phyloP scores from a whole-genome alignment of 2,888 invertebrate species.

The Cerastoderma edule region DNA sequence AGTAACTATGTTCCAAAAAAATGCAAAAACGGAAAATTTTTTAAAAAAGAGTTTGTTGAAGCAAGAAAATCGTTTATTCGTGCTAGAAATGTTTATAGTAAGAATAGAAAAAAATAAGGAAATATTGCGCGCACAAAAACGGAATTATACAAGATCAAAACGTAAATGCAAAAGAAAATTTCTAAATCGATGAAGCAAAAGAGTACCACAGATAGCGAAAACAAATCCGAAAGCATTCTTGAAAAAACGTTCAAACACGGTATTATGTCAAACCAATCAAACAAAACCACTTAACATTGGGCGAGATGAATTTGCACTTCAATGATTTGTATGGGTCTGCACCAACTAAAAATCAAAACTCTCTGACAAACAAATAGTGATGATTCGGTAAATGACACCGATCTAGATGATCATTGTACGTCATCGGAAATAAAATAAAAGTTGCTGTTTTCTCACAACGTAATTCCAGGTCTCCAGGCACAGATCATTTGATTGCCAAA shows the following conservation, averaged over 20 bases:
- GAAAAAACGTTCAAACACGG: not conserved
- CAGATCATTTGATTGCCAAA: conserved; percentile 16
- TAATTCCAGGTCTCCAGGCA: conserved; percentile 22
- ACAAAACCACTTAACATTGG: not conserved
- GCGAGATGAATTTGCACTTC: conserved; percentile 5
- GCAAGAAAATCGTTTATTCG: no score
- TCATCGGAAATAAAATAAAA: conserved; percentile 14
- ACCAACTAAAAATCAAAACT: no score
- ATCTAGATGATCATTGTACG: conserved; percentile 8
- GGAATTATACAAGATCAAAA: not conserved
- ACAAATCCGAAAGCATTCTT: conserved; percentile 4
- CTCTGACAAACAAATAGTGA: no score
- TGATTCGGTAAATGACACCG: not conserved
- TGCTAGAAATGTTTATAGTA: not conserved
- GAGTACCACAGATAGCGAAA: not conserved
- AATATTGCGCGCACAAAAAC: not conserved
- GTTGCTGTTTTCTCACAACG: conserved; percentile 21
- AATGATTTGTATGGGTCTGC: not conserved
- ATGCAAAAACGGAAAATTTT: no score
- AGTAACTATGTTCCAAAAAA: no score
- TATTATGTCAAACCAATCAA: not conserved
- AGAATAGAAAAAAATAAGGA: not conserved
- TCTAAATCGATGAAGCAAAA: not conserved
- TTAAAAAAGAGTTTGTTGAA: no score
- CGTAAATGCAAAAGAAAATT: not conserved